A percentile compares a stretch with the other conserved stretches of the same genome.
Conservation (phyloP, 2,888 invertebrate genomes). For the Lycia hirtaria region DNA sequence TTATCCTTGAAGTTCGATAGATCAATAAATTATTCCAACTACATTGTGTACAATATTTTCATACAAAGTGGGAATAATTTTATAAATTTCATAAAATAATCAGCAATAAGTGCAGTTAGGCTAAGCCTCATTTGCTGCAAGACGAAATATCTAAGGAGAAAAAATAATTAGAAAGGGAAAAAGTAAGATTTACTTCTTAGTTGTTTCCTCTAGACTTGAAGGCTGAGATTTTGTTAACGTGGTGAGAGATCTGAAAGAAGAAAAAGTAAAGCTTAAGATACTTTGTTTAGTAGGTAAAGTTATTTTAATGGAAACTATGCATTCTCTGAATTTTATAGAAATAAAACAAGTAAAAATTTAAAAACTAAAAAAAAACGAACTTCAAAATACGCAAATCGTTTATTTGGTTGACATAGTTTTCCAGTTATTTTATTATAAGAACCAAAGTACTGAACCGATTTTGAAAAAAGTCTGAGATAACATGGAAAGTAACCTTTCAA, state of each 20-base stretch:
- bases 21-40: slow-evolving; percentile 36
- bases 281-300: not conserved
- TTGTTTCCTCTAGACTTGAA: slow-evolving; percentile 67
- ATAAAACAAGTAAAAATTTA: not conserved
- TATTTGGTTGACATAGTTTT: no score
- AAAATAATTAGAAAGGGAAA: slow-evolving; percentile 14
- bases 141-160: slow-evolving; percentile 29
- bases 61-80: not conserved
- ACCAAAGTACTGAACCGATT: no score
- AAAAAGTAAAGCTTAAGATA: not conserved
- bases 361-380: no score
- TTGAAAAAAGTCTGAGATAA: no score
- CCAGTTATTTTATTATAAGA: no score
- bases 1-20: no score
- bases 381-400: no score
- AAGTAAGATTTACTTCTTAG: slow-evolving; percentile 63
- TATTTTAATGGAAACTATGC: slow-evolving; percentile 16
- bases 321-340: not conserved
- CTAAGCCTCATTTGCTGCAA: slow-evolving; percentile 45
- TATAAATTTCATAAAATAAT: not conserved
- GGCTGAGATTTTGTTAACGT: slow-evolving; percentile 77
- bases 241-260: slow-evolving; percentile 75
- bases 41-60: slow-evolving; percentile 31
- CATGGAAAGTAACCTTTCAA: no score
- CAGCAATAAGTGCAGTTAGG: slow-evolving; percentile 32